A percentile compares a stretch with the other conserved stretches of the same genome.
Evolutionary conservation across 1,140 invertebrate species (phyloP).

Genomic region (Wiebesia pumilae): DNA sequence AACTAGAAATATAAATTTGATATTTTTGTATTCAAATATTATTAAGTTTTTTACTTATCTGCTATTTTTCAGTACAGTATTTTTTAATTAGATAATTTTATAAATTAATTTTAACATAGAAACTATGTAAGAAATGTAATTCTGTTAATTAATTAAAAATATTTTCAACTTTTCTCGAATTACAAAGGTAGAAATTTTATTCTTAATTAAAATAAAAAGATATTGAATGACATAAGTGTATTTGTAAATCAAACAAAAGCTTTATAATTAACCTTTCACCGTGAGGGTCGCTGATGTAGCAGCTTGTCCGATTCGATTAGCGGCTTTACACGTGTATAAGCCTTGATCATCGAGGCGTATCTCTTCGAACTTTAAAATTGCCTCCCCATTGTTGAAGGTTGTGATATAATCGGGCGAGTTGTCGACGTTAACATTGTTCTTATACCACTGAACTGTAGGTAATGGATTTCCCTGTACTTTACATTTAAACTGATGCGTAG

Average conservation of each 20-base stretch:
- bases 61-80: too few species aligned
- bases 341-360: slow-evolving; percentile 78
- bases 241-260: not conserved
- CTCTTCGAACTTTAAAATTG: slow-evolving; percentile 79
- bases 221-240: too few species aligned
- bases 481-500: slow-evolving; percentile 81
- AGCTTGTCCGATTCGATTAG: slow-evolving; percentile 80
- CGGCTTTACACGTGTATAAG: slow-evolving; percentile 81
- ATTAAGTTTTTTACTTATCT: too few species aligned
- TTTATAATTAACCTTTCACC: slow-evolving; percentile 73
- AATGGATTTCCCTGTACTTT: slow-evolving; percentile 84
- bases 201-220: not conserved
- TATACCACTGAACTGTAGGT: slow-evolving; percentile 87
- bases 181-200: too few species aligned
- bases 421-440: slow-evolving; percentile 84
- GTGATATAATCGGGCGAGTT: slow-evolving; percentile 83
- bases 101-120: too few species aligned
- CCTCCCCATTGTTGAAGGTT: slow-evolving; percentile 81
- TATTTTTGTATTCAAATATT: too few species aligned
- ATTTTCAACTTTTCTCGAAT: too few species aligned
- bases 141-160: too few species aligned
- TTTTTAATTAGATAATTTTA: too few species aligned
- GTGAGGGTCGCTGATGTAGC: slow-evolving; percentile 77
- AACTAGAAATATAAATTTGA: too few species aligned
- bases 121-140: too few species aligned